Conservation (phyloP, 35 echinoderm and acorn worm genomes). For the Strongylocentrotus purpuratus region DNA sequence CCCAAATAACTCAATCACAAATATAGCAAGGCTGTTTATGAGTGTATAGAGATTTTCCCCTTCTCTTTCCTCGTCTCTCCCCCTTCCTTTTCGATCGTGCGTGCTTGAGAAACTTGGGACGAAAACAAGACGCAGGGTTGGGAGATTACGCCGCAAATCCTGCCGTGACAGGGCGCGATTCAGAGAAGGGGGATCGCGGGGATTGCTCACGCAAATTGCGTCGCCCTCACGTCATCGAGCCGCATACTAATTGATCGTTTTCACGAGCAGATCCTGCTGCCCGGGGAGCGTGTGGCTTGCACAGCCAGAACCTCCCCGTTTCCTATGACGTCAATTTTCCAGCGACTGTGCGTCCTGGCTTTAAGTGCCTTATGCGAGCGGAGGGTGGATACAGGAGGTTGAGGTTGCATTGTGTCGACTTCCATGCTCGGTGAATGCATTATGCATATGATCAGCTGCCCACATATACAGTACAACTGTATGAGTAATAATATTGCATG, state of each 20-base stretch:
- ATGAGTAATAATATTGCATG: neutral
- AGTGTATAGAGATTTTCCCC: neutral
- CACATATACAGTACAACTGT: neutral
- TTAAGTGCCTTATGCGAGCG: neutral
- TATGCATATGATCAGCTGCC: neutral
- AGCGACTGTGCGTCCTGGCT: neutral
- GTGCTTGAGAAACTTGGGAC: neutral
- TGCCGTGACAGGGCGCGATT: constrained; percentile 2
- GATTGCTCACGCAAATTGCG: neutral
- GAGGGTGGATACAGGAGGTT: neutral
- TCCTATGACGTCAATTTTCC: constrained; percentile 46
- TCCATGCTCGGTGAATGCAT: neutral
- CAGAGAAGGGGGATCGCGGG: constrained; percentile 24
- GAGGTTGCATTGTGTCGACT: neutral
- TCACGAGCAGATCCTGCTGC: neutral
- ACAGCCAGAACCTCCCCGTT: neutral
- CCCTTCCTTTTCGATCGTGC: neutral
- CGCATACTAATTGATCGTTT: constrained; percentile 48
- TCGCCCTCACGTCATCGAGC: constrained; percentile 25
- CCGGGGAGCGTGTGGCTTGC: neutral
- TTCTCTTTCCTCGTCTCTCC: neutral
- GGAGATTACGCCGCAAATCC: constrained; percentile 42
- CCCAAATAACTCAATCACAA: neutral
- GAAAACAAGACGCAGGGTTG: neutral
- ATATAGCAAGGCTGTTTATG: neutral